phyloP scores from a whole-genome alignment of 2,113 vertebrate species.

The Pseudorectes ferrugineus region DNA sequence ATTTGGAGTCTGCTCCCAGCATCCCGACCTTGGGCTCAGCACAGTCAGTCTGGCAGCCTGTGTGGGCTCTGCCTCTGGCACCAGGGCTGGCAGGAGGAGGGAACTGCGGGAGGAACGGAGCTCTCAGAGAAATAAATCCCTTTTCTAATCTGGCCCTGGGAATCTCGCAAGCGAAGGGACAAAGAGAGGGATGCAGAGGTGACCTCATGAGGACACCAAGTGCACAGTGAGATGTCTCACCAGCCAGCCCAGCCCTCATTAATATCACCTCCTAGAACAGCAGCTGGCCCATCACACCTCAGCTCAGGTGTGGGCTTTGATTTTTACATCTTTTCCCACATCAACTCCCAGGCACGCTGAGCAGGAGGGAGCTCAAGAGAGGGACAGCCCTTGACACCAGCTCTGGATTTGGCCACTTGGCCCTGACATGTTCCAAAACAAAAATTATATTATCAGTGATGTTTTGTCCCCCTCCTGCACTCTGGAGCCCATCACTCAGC shows the following conservation, averaged over 20 bases:
- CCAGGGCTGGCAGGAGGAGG: background rate
- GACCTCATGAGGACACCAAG: accelerated
- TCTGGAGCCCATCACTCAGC: background rate
- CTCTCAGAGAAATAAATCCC: background rate
- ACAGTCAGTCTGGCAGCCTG: background rate
- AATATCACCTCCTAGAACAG: background rate
- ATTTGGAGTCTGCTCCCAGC: background rate
- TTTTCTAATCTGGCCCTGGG: background rate
- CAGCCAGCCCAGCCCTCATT: background rate
- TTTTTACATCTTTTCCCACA: background rate
- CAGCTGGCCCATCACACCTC: background rate
- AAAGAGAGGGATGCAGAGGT: background rate
- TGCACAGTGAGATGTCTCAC: background rate
- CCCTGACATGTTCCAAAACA: background rate
- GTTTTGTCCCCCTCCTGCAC: background rate
- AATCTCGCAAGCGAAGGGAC: accelerated
- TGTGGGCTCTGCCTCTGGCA: slow-evolving; percentile 48
- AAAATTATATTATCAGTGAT: background rate
- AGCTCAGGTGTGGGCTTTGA: background rate
- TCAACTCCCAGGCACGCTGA: background rate
- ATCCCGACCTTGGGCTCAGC: background rate
- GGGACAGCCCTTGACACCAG: background rate
- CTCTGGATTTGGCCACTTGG: background rate
- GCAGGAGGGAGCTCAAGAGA: background rate
- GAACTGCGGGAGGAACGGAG: background rate